These are phyloP conservation scores for Merluccius polli DNA, from an alignment of 2,797 vertebrate genomes.

Conservation along the genomic window DNA sequence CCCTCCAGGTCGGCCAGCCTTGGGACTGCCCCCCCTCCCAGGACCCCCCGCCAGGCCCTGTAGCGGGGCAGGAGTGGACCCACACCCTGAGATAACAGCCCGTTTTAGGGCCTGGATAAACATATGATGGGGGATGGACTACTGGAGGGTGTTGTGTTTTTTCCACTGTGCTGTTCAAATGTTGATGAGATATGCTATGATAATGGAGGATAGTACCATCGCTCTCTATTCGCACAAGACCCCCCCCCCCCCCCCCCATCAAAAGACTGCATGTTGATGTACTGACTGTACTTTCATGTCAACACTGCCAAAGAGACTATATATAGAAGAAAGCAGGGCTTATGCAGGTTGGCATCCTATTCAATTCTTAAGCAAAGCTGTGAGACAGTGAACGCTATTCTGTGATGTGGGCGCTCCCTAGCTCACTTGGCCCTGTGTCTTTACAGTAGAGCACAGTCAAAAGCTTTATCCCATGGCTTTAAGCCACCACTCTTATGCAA, in stretches of 20 bases:
- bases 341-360: background rate
- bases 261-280: background rate
- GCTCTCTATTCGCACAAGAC: constrained; percentile 23
- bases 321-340: background rate
- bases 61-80: constrained; percentile 31
- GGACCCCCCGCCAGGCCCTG: constrained; percentile 60
- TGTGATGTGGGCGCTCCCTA: background rate
- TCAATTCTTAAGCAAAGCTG: background rate
- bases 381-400: constrained; percentile 19
- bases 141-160: constrained; percentile 36
- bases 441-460: constrained; percentile 22
- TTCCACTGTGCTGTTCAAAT: constrained; percentile 41
- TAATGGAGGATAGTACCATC: constrained; percentile 16
- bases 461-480: constrained; percentile 18
- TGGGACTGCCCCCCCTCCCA: constrained; percentile 64
- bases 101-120: constrained; percentile 65
- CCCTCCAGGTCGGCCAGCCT: constrained; percentile 51
- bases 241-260: constrained; percentile 9
- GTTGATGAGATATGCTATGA: constrained; percentile 40
- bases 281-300: background rate
- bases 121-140: constrained; percentile 45
- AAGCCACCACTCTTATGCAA: constrained; percentile 35
- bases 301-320: background rate
- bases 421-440: constrained; percentile 2
- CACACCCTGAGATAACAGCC: constrained; percentile 67